Evolutionary conservation across 2,888 invertebrate species (phyloP).

Genomic region (Abscondita cerata): DNA sequence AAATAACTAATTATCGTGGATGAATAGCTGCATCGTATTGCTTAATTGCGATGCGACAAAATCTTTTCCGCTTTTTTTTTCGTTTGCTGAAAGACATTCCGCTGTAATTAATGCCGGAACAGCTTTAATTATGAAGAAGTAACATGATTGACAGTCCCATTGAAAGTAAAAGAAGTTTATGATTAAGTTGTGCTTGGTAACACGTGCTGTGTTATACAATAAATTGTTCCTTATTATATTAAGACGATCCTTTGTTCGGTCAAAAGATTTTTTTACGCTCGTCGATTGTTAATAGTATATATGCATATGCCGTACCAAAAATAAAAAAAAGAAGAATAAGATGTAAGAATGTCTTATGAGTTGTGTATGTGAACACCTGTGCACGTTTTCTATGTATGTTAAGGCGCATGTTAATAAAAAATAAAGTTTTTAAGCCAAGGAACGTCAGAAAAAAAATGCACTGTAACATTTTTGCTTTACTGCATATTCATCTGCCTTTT

Average conservation of each 20-base stretch:
- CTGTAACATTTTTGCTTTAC: no score
- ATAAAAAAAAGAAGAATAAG: background rate
- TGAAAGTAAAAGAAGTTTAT: background rate
- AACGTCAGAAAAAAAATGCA: no score
- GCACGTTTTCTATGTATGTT: no score
- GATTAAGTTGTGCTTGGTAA: constrained; percentile 1
- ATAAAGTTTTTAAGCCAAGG: no score
- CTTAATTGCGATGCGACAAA: background rate
- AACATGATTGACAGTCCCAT: constrained; percentile 6
- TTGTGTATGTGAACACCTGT: constrained; percentile 2
- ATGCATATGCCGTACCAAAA: no score
- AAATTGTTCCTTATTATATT: background rate
- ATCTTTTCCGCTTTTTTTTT: no score
- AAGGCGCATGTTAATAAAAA: no score
- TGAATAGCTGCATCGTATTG: background rate
- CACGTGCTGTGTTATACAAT: constrained; percentile 5
- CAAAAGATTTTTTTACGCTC: background rate
- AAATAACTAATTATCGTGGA: background rate
- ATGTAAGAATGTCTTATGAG: background rate
- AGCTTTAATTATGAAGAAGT: background rate
- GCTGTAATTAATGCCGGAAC: constrained; percentile 2
- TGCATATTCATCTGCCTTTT: no score
- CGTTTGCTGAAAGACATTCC: background rate
- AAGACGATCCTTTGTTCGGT: background rate
- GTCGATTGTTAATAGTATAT: no score